Evolutionary conservation across 2,797 vertebrate species (phyloP).

Genomic region (Malacoraja senta): DNA sequence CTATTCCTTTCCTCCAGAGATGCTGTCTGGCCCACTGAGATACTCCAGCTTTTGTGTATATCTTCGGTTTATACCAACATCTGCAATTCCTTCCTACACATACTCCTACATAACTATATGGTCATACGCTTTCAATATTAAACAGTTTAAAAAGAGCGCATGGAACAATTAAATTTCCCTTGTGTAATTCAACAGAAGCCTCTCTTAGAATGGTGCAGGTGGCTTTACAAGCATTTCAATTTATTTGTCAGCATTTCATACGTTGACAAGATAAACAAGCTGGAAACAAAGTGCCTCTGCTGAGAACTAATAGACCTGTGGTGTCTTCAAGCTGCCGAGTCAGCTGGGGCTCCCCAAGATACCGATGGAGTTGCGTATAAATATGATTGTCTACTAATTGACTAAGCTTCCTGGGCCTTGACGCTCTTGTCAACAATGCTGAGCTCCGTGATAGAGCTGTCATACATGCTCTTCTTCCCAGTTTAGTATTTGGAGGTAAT

Average conservation of each 20-base stretch:
- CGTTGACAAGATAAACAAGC: neutral
- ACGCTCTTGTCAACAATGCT: neutral
- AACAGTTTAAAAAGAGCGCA: neutral
- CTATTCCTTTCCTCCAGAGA: no score
- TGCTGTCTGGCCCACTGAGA: no score
- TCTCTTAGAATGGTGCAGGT: neutral
- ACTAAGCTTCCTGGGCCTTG: neutral
- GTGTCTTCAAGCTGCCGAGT: conserved; percentile 8
- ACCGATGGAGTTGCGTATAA: neutral
- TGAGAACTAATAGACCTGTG: neutral
- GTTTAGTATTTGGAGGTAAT: conserved; percentile 4
- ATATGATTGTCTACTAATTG: conserved; percentile 29
- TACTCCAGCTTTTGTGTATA: no score
- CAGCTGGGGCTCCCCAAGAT: conserved; percentile 23
- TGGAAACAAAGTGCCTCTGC: conserved; percentile 24
- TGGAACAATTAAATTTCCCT: neutral
- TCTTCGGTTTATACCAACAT: no score
- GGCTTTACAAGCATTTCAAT: neutral
- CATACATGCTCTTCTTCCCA: neutral
- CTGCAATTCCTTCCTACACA: no score
- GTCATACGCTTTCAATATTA: neutral
- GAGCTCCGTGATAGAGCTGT: neutral
- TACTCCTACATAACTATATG: neutral
- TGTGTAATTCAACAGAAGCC: neutral
- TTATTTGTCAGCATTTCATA: neutral